Evolutionary conservation across 2,888 invertebrate species (phyloP).

Genomic region (Choreutis nemorana): DNA sequence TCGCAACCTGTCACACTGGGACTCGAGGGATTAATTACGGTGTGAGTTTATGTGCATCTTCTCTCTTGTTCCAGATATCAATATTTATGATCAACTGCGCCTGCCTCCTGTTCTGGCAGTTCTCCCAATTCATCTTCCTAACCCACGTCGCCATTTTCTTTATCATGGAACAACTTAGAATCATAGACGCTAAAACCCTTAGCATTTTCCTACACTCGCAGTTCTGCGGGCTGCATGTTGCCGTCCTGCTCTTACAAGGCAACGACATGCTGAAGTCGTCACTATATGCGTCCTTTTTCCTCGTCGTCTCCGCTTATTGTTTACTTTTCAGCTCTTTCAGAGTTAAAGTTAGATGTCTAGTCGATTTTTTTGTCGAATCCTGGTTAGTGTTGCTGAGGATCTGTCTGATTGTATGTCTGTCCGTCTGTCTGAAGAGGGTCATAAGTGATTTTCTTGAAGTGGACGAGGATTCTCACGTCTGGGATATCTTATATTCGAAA

Average conservation of each 20-base stretch:
- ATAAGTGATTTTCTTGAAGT: constrained; percentile 36
- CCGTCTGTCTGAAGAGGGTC: constrained; percentile 46
- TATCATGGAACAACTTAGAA: constrained; percentile 69
- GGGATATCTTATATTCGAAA: constrained; percentile 76
- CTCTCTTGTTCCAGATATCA: constrained; percentile 33
- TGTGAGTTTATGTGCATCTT: neutral
- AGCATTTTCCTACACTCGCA: constrained; percentile 45
- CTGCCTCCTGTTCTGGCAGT: constrained; percentile 76
- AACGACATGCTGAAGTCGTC: constrained; percentile 59
- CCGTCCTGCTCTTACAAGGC: constrained; percentile 42
- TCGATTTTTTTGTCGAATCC: constrained; percentile 29
- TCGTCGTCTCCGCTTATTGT: constrained; percentile 37
- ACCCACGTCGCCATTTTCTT: constrained; percentile 80
- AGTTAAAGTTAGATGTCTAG: constrained; percentile 30
- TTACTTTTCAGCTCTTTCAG: constrained; percentile 37
- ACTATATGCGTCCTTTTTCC: constrained; percentile 50
- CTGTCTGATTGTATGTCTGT: constrained; percentile 17
- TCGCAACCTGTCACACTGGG: no score
- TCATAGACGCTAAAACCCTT: constrained; percentile 47
- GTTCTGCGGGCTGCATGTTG: constrained; percentile 47
- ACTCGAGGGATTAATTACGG: no score
- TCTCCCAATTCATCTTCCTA: constrained; percentile 82
- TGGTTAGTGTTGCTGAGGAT: constrained; percentile 33
- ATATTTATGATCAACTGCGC: constrained; percentile 44
- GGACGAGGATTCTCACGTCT: constrained; percentile 72